A percentile compares a stretch with the other conserved stretches of the same genome.
Evolutionary conservation across 2,113 vertebrate genomes (phyloP).

Genomic region (Phyllopteryx taeniolatus): DNA sequence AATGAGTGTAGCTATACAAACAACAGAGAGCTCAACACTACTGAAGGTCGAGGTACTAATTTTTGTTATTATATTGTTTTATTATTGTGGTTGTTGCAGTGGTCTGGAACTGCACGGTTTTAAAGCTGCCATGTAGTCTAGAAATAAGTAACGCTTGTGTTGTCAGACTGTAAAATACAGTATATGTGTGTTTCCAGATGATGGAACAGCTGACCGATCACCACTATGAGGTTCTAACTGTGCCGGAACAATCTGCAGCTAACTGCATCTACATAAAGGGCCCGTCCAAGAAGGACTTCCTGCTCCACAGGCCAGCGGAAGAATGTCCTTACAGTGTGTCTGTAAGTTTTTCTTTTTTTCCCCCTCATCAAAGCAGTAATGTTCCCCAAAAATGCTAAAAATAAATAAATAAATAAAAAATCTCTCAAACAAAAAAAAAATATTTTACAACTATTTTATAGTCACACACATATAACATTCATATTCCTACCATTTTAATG

Average conservation of each 20-base stretch:
- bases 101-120: no score
- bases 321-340: slow-evolving; percentile 81
- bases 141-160: no score
- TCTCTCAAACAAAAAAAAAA: background rate
- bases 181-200: slow-evolving; percentile 62
- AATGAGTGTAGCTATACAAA: no score
- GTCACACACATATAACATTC: no score
- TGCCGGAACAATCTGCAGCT: slow-evolving; percentile 81
- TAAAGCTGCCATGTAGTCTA: no score
- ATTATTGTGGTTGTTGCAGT: no score
- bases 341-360: slow-evolving; percentile 55
- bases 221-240: slow-evolving; percentile 83
- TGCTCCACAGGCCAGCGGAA: slow-evolving; percentile 81
- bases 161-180: background rate
- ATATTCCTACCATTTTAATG: no score
- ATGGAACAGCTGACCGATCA: slow-evolving; percentile 90
- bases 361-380: background rate
- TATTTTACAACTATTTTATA: no score
- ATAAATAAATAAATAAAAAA: background rate
- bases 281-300: slow-evolving; percentile 74
- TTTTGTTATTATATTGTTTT: no score
- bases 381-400: no score
- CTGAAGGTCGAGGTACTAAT: no score
- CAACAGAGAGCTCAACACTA: no score
- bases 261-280: slow-evolving; percentile 85